A percentile compares a stretch with the other conserved stretches of the same genome.
Evolutionary conservation across 2,888 invertebrate genomes (phyloP).

Genomic region (Augochlorella aurata): DNA sequence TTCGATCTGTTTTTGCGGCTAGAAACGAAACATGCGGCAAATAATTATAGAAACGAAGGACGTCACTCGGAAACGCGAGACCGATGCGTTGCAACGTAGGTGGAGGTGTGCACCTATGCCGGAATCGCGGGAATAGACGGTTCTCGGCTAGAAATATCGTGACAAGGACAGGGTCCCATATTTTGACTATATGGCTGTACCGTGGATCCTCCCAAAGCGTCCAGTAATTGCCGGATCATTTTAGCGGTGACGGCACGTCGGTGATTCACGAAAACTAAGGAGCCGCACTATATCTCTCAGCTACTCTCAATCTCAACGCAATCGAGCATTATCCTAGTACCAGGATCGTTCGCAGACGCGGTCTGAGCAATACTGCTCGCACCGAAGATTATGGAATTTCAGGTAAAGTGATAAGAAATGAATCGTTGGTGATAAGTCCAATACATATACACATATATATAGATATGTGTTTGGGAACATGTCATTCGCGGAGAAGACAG

Average conservation of each 20-base stretch:
- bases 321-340: neutral
- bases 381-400: slow-evolving; percentile 41
- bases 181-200: slow-evolving; percentile 43
- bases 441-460: slow-evolving; percentile 38
- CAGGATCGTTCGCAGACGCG: neutral
- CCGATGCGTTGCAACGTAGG: neutral
- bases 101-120: neutral
- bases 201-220: slow-evolving; percentile 65
- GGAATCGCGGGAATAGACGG: slow-evolving; percentile 2
- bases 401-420: slow-evolving; percentile 58
- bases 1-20: slow-evolving; percentile 46
- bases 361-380: slow-evolving; percentile 10
- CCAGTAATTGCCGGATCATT: slow-evolving; percentile 67
- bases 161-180: neutral
- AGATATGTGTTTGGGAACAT: slow-evolving; percentile 27
- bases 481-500: neutral
- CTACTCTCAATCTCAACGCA: neutral
- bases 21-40: slow-evolving; percentile 40
- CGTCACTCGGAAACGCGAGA: slow-evolving; percentile 23
- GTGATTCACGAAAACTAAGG: neutral
- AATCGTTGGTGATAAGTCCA: slow-evolving; percentile 59
- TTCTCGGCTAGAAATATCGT: slow-evolving; percentile 38
- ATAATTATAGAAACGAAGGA: slow-evolving; percentile 65
- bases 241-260: neutral
- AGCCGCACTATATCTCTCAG: neutral